Conservation (phyloP, 2,888 invertebrate genomes). For the Graphium colonna region DNA sequence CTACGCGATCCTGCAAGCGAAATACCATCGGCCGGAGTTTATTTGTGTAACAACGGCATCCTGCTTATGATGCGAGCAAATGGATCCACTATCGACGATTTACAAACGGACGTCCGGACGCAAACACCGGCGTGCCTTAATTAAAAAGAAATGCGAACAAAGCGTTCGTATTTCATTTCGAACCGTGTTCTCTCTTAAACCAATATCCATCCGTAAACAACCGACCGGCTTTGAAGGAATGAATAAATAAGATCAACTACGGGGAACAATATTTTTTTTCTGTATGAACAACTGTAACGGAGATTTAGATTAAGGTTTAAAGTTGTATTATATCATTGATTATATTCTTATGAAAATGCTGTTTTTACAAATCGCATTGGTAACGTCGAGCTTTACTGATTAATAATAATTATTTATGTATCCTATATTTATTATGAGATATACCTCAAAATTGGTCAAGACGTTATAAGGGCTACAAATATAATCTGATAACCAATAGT, state of each 20-base stretch:
- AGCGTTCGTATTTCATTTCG: slow-evolving; percentile 9
- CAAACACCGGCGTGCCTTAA: slow-evolving; percentile 33
- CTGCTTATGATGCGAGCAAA: neutral
- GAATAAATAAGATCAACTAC: slow-evolving; percentile 27
- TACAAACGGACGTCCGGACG: slow-evolving; percentile 16
- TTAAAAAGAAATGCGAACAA: slow-evolving; percentile 27
- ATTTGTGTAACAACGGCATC: slow-evolving; percentile 2
- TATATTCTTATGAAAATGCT: no score
- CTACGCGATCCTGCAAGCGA: no score
- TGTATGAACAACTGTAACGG: neutral
- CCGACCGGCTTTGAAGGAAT: slow-evolving; percentile 15
- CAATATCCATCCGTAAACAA: slow-evolving; percentile 20
- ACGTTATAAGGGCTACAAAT: no score
- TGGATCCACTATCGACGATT: slow-evolving; percentile 9
- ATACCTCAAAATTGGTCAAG: no score
- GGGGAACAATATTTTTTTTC: neutral
- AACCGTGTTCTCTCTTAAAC: slow-evolving; percentile 19
- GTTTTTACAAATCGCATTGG: no score
- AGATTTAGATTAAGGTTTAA: no score
- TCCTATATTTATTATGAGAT: no score
- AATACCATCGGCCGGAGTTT: neutral
- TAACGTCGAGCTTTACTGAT: no score
- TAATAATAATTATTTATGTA: neutral
- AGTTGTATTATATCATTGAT: no score
- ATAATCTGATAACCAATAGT: no score